Evolutionary conservation across 2,113 vertebrate species (phyloP), one percentile per base, ranked within the genome.

Genomic region (Gymnobelideus leadbeateri): DNA sequence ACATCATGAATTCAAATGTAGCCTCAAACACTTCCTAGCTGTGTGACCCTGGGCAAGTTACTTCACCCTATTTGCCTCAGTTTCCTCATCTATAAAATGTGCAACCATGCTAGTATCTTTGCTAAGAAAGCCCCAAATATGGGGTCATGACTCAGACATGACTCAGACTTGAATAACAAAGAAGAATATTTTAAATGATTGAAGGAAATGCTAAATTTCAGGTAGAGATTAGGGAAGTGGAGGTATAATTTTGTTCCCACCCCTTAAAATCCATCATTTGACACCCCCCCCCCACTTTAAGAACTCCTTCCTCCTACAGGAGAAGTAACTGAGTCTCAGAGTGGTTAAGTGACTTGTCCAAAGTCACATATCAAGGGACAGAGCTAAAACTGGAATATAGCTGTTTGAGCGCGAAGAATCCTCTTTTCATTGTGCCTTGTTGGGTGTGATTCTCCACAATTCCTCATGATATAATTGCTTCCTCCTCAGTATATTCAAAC

Each of bases 31-130:
- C 8, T 50, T 43, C 51, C 25, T 11, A 16, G 26, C 51, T 93
- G 23, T 91, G n/a, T 68, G 51, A 93, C 89, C 9, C 6, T 14
- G 50, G 53, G 3, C 51, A 77, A 2, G n/a, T 25, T 50, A 23
- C 12, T 51, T 51, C 14, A 14, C 0, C 53, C 31, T 43, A 11
- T 21, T 0, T 46, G 55, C 68, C 90, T 97, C 91, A 8, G 37
- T 94, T 92, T 97, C 26, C 28, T 95, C 89, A 91, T 43, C 93
- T 94, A 11, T 94, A 55, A 91, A 89, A 43, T 89, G 51, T 50
- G 3, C 28, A 68, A 14, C 57, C 31, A 37, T 31, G 4, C 31
- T 26, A 68, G 28, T 68, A 68, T 68, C 31, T 68, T 68, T 68
- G 31, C 31, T 12, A 68, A 68, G 31, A 31, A 37, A 68, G 14